phyloP scores from a whole-genome alignment of 2,113 vertebrate species.

The Probosciger aterrimus region DNA sequence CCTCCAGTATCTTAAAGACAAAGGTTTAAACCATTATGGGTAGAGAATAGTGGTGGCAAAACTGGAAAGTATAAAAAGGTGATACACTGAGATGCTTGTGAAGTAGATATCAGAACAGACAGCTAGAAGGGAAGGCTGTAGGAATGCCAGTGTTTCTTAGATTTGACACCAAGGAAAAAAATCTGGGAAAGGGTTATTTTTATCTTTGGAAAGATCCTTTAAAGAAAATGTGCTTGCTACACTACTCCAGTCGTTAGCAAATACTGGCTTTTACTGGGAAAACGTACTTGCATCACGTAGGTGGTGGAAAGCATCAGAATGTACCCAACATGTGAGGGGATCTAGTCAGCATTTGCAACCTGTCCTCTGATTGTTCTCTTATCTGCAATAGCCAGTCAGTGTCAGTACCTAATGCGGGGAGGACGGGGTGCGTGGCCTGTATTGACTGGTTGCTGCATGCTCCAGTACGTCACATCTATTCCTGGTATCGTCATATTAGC shows the following conservation, averaged over 20 bases:
- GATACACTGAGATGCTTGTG: not conserved
- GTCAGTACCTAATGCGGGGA: not conserved
- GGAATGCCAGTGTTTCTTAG: not conserved
- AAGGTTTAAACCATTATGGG: not conserved
- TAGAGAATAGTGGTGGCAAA: not conserved
- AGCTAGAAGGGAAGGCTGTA: not conserved
- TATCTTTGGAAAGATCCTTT: not conserved
- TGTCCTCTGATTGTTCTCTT: not conserved
- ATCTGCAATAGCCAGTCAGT: not conserved
- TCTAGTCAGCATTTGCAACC: not conserved
- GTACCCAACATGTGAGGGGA: accelerated
- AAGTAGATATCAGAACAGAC: not conserved
- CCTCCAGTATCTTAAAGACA: not conserved
- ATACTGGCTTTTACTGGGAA: not conserved
- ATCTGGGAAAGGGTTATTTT: not conserved
- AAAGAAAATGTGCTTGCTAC: not conserved
- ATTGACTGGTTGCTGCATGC: not conserved
- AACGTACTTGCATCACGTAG: not conserved
- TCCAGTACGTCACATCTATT: accelerated
- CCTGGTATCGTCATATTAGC: accelerated
- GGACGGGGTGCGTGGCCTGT: not conserved
- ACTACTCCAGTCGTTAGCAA: not conserved
- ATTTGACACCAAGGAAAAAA: not conserved
- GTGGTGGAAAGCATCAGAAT: not conserved
- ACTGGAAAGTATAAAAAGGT: not conserved